Base-by-base conservation (phyloP, 2,113 vertebrate genomes). In the Reinhardtius hippoglossoides region DNA sequence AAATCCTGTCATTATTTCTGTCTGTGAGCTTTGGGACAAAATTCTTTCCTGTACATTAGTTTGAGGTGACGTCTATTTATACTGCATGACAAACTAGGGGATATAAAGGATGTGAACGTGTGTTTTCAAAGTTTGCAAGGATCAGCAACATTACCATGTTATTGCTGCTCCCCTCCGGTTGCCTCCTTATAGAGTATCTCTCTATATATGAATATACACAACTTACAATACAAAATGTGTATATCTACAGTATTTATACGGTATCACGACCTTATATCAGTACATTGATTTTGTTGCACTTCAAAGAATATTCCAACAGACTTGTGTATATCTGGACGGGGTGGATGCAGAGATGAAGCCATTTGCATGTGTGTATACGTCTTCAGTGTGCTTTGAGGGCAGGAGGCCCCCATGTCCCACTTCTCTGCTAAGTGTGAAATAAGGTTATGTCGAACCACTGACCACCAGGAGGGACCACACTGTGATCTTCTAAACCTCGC, bases 11-110 rank as follows among this genome's bases (percentile, higher is more conserved):
- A 81, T 83, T 84, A 26, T 88, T 90, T 93, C 84, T 90, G 88
- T 91, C 78, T 82, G 88, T 92, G 88, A 84, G 85, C 86, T 84
- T 89, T 87, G 84, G 84, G 86, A 87, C 74, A 74, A 89, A 62
- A 72, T 89, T 89, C 27, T 88, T 94, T 94, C 89, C 89, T 90
- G 88, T 91, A 92, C 85, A 91, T 86, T 87, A 88, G 80, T 91
- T 91, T 90, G 87, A 92, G 87, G 84, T 87, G 83, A 92, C 63
- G 66, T 93, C 84, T 93, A 91, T 93, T 94, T 92, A 85, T 93
- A 93, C 88, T 94, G 93, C 93, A 94, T 95, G 94, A 93, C 79
- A 87, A 90, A 84, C 55, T 83, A 90, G 79, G 86, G 82, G 81
- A 76, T 88, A 64, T 80, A 84, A 84, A 83, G 78, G 84, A 88